Evolutionary conservation across 2,113 vertebrate species (phyloP).

Genomic region (Ictalurus punctatus): DNA sequence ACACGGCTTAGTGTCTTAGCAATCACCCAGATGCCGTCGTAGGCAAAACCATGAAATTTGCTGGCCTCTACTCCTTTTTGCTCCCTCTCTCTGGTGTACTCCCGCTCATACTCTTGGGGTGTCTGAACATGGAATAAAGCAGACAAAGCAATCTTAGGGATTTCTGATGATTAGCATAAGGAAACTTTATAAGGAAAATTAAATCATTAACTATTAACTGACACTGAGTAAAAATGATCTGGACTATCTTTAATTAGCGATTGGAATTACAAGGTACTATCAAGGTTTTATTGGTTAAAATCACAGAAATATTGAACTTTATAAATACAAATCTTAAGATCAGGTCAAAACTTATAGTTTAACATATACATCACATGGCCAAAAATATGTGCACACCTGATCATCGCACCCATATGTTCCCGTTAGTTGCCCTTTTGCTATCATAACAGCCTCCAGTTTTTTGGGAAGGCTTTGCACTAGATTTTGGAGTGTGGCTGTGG

Average conservation of each 20-base stretch:
- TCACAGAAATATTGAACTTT: neutral
- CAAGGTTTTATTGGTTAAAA: neutral
- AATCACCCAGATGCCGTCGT: conserved; percentile 99
- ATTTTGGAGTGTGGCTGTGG: neutral
- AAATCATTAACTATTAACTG: neutral
- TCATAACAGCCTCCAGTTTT: neutral
- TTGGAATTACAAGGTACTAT: neutral
- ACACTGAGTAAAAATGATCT: neutral
- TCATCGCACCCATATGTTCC: neutral
- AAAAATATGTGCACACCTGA: neutral
- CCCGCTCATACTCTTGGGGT: conserved; percentile 92
- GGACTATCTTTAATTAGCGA: neutral
- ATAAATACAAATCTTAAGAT: neutral
- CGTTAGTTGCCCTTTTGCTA: neutral
- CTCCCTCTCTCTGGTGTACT: conserved; percentile 88
- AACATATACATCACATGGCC: neutral
- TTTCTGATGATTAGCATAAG: neutral
- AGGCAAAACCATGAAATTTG: conserved; percentile 98
- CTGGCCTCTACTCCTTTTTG: conserved; percentile 89
- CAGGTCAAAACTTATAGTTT: neutral
- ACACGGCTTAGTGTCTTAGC: conserved; percentile 91
- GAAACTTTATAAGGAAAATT: neutral
- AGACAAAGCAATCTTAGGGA: neutral
- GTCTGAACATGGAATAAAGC: conserved; percentile 74
- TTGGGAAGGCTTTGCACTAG: neutral